A percentile compares a stretch with the other conserved stretches of the same genome.
Conservation (phyloP, 2,888 invertebrate genomes). For the Onthophagus sagittarius region DNA sequence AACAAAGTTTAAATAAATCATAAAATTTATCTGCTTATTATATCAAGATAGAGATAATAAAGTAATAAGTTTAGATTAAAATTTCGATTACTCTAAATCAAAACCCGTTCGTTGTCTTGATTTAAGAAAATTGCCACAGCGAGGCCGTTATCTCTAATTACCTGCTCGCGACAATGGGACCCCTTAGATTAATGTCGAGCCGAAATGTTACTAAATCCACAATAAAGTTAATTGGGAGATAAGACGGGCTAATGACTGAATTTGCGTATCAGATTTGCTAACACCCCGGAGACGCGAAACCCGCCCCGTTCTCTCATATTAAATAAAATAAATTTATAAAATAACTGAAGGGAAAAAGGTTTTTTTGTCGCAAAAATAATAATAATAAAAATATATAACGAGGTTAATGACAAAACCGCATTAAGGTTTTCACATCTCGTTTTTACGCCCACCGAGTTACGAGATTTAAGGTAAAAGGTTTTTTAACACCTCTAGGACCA, state of each 20-base stretch:
- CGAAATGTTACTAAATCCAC: background rate
- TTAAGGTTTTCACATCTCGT: background rate
- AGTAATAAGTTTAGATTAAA: background rate
- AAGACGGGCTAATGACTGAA: background rate
- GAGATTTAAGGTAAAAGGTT: background rate
- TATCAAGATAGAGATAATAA: background rate
- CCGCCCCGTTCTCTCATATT: background rate
- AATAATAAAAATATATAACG: background rate
- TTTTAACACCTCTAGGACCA: background rate
- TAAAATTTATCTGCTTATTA: background rate
- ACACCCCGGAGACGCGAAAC: background rate
- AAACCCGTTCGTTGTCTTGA: background rate
- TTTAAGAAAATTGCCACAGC: background rate
- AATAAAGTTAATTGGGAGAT: background rate
- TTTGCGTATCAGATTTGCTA: background rate
- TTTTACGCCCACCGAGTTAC: background rate
- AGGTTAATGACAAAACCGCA: background rate
- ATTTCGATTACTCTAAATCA: background rate
- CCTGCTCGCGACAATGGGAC: background rate
- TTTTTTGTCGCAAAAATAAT: background rate
- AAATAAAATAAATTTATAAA: background rate
- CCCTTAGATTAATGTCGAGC: background rate
- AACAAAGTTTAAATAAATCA: too few relatives aligned
- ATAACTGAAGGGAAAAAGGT: background rate
- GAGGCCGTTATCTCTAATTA: background rate